Evolutionary conservation across 2,888 invertebrate species (phyloP).

Genomic region (Pristionchus fissidentatus): DNA sequence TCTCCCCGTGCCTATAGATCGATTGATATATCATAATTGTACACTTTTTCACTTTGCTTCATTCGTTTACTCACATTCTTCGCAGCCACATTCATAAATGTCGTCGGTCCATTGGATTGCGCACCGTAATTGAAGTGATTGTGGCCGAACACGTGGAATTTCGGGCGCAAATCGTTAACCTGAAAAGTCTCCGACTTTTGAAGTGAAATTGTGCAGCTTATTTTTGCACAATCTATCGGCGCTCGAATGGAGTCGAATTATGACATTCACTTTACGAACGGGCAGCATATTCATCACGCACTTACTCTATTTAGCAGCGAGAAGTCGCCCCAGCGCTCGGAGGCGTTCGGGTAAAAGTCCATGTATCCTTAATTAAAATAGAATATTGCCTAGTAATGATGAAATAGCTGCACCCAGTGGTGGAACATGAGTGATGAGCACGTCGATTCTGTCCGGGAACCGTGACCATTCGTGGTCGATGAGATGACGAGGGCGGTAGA

Average conservation of each 20-base stretch:
- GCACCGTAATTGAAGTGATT: constrained; percentile 83
- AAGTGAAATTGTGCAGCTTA: no score
- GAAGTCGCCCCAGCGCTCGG: constrained; percentile 44
- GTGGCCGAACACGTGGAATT: constrained; percentile 88
- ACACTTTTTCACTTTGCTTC: no score
- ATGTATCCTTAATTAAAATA: constrained; percentile 24
- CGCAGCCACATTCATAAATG: constrained; percentile 83
- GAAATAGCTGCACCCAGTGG: not conserved
- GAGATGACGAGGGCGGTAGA: constrained; percentile 29
- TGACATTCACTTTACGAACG: not conserved
- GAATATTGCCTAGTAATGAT: no score
- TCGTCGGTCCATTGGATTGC: constrained; percentile 79
- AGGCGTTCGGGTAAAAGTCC: constrained; percentile 10
- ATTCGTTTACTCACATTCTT: constrained; percentile 15
- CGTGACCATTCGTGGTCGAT: constrained; percentile 83
- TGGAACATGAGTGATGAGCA: constrained; percentile 86
- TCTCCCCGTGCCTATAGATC: no score
- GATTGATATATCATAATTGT: no score
- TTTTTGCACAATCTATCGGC: no score
- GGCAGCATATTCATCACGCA: not conserved
- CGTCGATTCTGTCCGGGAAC: constrained; percentile 85
- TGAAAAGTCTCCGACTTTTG: constrained; percentile 76
- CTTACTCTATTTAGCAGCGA: constrained; percentile 8
- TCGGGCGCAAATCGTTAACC: constrained; percentile 84
- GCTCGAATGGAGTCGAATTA: no score